Base-by-base conservation (phyloP, 2,113 vertebrate genomes). In the Scytalopus superciliaris region DNA sequence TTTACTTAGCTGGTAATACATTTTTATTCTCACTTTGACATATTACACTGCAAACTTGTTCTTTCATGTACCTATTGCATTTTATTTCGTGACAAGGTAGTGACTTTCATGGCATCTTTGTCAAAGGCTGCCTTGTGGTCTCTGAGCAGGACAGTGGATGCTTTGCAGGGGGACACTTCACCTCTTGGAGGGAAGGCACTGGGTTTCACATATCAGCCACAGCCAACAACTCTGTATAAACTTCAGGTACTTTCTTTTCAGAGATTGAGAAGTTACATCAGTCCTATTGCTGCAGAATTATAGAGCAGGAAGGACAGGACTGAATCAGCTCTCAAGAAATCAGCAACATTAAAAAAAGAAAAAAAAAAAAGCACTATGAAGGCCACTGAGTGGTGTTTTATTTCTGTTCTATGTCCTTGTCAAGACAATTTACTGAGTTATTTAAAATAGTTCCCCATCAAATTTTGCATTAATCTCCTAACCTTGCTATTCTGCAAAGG, bases 391-490 rank as follows among this genome's bases (percentile, higher is more conserved):
- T n/a, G n/a, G n/a, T n/a, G n/a, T n/a, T n/a, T n/a, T n/a, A n/a
- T n/a, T n/a, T n/a, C n/a, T n/a, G n/a, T n/a, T n/a, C n/a, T n/a
- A 10, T 12, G 27, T 81, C 77, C 39, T 79, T 66, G 27, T 47
- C 6, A 1, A 81, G 39, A 76, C 73, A 77, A 76, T 67, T 49
- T 68, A 63, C 47, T 33, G 39, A 72, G 39, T 67, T 94, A 52
- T 88, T 82, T 89, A 40, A 76, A 83, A 89, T 10, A 89, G 84
- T 59, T 89, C 77, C 49, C 33, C 19, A 84, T n/a, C 47, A 87
- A 59, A 64, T 67, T 84, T 72, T 87, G 59, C 77, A 87, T 87
- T 89, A 42, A 91, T 94, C 68, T 87, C 72, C 55, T 80, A 95
- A 89, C 81, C 73, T 84, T 87, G 52, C 77, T 64, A n/a, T 57